phyloP scores from a whole-genome alignment of 1,140 invertebrate species.

The Paraescarpia echinospica region DNA sequence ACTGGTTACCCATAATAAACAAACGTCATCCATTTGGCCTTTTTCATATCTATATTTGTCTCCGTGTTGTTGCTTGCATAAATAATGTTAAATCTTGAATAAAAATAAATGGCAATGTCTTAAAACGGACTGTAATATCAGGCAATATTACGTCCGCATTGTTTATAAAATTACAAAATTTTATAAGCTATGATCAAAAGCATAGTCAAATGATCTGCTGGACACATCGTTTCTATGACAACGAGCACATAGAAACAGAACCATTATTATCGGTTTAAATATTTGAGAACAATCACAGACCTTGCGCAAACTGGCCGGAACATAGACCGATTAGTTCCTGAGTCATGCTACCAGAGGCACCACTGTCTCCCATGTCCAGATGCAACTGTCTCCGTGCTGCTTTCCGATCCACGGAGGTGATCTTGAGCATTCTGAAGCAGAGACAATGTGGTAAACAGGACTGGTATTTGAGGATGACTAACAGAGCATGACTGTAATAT shows the following conservation, averaged over 20 bases:
- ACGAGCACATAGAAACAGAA: not conserved
- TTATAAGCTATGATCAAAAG: too few relatives aligned
- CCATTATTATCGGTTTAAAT: not conserved
- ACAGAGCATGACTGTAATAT: not conserved
- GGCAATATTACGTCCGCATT: too few relatives aligned
- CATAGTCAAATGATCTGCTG: too few relatives aligned
- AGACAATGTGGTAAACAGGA: not conserved
- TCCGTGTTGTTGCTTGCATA: too few relatives aligned
- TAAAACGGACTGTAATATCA: too few relatives aligned
- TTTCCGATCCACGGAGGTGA: not conserved
- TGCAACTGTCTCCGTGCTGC: not conserved
- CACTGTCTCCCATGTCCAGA: not conserved
- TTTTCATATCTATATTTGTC: too few relatives aligned
- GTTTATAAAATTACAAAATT: too few relatives aligned
- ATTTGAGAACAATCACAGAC: not conserved
- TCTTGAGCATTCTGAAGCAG: not conserved
- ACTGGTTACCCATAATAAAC: too few relatives aligned
- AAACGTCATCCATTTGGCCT: too few relatives aligned
- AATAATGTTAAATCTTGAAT: too few relatives aligned
- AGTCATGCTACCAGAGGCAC: not conserved
- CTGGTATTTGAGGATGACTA: not conserved
- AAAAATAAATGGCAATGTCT: too few relatives aligned
- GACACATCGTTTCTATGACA: too few relatives aligned
- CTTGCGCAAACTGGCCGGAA: not conserved
- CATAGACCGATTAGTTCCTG: not conserved